Evolutionary conservation across 1,140 invertebrate species (phyloP), one percentile per base, ranked within the genome.

Genomic region (Polypedilum vanderplanki): DNA sequence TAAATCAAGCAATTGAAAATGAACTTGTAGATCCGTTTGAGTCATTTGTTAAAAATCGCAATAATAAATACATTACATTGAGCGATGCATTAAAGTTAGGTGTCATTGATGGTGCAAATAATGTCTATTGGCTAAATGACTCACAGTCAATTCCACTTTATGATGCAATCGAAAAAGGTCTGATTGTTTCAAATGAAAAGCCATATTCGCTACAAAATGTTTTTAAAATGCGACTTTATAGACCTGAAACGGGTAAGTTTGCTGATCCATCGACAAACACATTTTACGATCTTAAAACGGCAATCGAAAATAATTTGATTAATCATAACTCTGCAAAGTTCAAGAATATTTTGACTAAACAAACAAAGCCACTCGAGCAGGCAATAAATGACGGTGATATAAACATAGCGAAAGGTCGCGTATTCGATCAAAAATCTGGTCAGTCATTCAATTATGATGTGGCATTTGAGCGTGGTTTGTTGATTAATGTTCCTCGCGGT

Each of bases 141-240:
- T 84, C 86, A 15, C 86, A 87, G 74, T 80, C 84, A 41, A 87
- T 91, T 81, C 88, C 88, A 75, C 86, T 94, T 74, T 90, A 93
- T 81, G 86, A 90, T 77, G 93, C 92, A 8, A 88, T 88, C 78
- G 88, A 91, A 76, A 93, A 91, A 82, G 92, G 91, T 9, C 92
- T 90, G 78, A 85, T 94, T 8, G 81, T 93, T 12, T 91, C 88
- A 77, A 90, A 89, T 41, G 86, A 87, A 76, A 91, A 91, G 80
- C 93, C 91, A 7, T 90, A 89, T 86, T 91, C 91, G 1, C 82
- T 98, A 41, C 91, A 94, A 82, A 93, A 97, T 86, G 92, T 92
- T 73, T 83, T 97, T 73, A 89, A 92, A 57, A 89, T 91, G 83
- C 90, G 92, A 75, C 85, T 93, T 75, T 95, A 95, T 81, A 89